These are phyloP conservation scores for Esox niger DNA, from an alignment of 2,113 vertebrate genomes.

Conservation along the genomic window DNA sequence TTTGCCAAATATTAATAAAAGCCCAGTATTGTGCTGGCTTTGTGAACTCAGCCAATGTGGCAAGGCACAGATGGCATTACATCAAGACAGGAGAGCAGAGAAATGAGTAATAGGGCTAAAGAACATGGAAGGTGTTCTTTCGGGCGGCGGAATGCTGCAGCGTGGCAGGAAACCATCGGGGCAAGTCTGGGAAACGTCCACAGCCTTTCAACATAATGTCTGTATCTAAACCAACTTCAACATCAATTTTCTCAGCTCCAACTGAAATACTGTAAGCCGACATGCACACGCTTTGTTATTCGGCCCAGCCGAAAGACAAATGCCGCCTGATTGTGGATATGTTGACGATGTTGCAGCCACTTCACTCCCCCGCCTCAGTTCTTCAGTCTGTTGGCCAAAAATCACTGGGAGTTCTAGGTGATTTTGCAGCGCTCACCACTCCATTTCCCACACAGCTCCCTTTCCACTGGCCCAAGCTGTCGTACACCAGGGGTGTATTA, in stretches of 20 bases:
- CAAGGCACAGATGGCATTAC: too few species aligned
- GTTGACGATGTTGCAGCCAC: too few species aligned
- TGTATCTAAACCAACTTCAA: constrained; percentile 24
- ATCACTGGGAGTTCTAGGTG: not conserved
- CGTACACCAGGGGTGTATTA: not conserved
- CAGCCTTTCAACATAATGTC: constrained; percentile 20
- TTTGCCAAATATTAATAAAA: too few species aligned
- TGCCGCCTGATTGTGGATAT: too few species aligned
- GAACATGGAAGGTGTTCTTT: too few species aligned
- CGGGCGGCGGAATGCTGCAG: too few species aligned
- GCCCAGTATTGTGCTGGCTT: too few species aligned
- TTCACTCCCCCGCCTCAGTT: too few species aligned
- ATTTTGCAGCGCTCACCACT: not conserved
- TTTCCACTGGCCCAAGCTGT: not conserved
- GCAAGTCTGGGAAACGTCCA: not conserved
- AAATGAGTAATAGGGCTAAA: too few species aligned
- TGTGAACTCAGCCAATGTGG: too few species aligned
- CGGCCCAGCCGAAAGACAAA: constrained; percentile 2
- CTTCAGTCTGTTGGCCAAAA: not conserved
- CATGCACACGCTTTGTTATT: constrained; percentile 10
- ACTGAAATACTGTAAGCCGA: constrained; percentile 39
- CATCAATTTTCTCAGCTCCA: constrained; percentile 19
- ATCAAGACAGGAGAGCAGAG: too few species aligned
- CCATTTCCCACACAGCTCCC: not conserved
- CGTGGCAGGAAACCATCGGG: too few species aligned